Percentiles rank a stretch among this genome's conserved stretches.
Conservation (phyloP, 2,888 invertebrate species). For the Cosmopolites sordidus region DNA sequence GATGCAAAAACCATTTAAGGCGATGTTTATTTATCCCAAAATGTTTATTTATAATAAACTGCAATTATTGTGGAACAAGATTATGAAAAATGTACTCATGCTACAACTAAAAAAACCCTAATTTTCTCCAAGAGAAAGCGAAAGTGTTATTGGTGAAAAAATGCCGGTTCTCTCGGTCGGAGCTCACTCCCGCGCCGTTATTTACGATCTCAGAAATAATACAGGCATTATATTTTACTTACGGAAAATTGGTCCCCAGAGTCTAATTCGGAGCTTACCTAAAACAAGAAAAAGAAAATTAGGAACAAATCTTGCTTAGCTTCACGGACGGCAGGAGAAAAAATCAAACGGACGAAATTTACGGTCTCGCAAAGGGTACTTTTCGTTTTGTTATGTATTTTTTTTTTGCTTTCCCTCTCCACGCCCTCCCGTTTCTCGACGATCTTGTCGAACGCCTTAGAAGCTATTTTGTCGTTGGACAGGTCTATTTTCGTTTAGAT, state of each 20-base stretch:
- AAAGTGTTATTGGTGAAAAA: too few species aligned
- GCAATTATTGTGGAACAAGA: too few species aligned
- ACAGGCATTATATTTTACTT: constrained; percentile 25
- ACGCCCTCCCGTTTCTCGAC: too few species aligned
- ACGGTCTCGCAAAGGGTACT: neutral
- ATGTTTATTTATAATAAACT: too few species aligned
- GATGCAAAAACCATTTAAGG: too few species aligned
- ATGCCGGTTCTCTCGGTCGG: constrained; percentile 4
- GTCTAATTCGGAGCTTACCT: constrained; percentile 22
- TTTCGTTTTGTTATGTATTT: neutral
- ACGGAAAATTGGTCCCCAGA: constrained; percentile 23
- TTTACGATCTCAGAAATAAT: constrained; percentile 21
- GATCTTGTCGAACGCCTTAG: too few species aligned
- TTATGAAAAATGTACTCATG: too few species aligned
- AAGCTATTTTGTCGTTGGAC: too few species aligned
- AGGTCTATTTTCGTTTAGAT: too few species aligned
- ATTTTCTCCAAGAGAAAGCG: constrained; percentile 16
- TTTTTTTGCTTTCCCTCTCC: too few species aligned
- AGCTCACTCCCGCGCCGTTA: constrained; percentile 2
- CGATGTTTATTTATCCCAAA: too few species aligned
- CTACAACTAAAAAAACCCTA: constrained; percentile 12
- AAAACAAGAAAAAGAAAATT: constrained; percentile 24
- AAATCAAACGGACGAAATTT: neutral
- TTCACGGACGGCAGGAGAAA: neutral
- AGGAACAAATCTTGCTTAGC: constrained; percentile 22